These are phyloP conservation scores for Stictocephala bisonia DNA, from an alignment of 2,888 invertebrate species.

Conservation along the genomic window DNA sequence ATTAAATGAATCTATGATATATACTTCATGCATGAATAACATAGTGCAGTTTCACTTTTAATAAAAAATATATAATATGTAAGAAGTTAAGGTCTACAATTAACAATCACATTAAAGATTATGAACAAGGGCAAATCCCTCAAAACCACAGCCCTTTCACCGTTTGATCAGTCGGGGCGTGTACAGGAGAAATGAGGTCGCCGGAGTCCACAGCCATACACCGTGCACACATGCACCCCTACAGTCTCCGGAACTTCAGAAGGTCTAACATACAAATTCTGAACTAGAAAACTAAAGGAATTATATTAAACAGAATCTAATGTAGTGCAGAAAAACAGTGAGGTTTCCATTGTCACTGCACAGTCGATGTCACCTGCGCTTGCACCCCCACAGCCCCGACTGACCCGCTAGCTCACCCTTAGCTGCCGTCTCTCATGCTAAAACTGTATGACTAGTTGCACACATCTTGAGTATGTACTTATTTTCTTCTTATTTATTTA, in stretches of 20 bases:
- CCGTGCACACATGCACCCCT: too few species aligned
- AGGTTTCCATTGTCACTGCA: background rate
- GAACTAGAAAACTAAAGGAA: too few species aligned
- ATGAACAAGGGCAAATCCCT: constrained; percentile 25
- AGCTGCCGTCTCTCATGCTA: constrained; percentile 13
- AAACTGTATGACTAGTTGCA: constrained; percentile 38
- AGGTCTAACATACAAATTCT: too few species aligned
- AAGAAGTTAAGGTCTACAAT: constrained; percentile 47
- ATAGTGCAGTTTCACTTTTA: constrained; percentile 56
- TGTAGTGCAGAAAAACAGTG: background rate
- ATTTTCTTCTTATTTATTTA: constrained; percentile 46
- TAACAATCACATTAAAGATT: constrained; percentile 42
- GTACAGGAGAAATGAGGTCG: too few species aligned
- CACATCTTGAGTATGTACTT: constrained; percentile 45
- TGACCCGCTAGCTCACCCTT: background rate
- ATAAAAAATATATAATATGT: constrained; percentile 59
- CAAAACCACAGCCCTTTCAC: constrained; percentile 6
- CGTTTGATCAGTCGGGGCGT: background rate
- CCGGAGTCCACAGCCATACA: background rate
- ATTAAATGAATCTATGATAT: constrained; percentile 44
- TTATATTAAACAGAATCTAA: too few species aligned
- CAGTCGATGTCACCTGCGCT: background rate
- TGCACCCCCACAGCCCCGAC: background rate
- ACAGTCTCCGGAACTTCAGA: too few species aligned
- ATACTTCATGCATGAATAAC: constrained; percentile 59